Evolutionary conservation across 2,797 vertebrate genomes (phyloP).

Genomic region (Allenopithecus nigroviridis): DNA sequence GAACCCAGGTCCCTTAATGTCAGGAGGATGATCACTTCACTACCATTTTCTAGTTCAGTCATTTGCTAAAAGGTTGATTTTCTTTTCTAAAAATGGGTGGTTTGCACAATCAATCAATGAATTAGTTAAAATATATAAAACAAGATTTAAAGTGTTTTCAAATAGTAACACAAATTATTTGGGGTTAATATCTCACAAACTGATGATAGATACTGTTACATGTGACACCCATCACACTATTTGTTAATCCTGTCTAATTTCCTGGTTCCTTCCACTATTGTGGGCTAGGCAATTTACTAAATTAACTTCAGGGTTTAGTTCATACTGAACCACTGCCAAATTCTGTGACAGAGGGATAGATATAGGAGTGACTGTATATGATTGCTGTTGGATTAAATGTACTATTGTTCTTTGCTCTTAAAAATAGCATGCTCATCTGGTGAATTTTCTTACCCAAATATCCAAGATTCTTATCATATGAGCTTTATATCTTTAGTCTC

Average conservation of each 20-base stretch:
- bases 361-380: background rate
- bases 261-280: slow-evolving; percentile 6
- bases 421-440: background rate
- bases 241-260: slow-evolving; percentile 34
- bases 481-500: background rate
- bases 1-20: background rate
- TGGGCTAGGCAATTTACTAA: slow-evolving; percentile 3
- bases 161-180: background rate
- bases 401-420: background rate
- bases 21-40: background rate
- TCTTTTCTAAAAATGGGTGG: background rate
- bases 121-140: slow-evolving; percentile 42
- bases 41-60: background rate
- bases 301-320: slow-evolving; percentile 50
- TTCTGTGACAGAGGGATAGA: slow-evolving; percentile 39
- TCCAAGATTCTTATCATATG: background rate
- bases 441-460: background rate
- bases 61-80: background rate
- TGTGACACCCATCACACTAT: background rate
- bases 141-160: slow-evolving; percentile 21
- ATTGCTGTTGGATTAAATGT: background rate
- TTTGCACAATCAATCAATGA: background rate
- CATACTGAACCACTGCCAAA: background rate
- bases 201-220: slow-evolving; percentile 37
- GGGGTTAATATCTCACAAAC: slow-evolving; percentile 19